A percentile compares a stretch with the other conserved stretches of the same genome.
Conservation (phyloP, 1,140 invertebrate genomes). For the Neodiprion lecontei region DNA sequence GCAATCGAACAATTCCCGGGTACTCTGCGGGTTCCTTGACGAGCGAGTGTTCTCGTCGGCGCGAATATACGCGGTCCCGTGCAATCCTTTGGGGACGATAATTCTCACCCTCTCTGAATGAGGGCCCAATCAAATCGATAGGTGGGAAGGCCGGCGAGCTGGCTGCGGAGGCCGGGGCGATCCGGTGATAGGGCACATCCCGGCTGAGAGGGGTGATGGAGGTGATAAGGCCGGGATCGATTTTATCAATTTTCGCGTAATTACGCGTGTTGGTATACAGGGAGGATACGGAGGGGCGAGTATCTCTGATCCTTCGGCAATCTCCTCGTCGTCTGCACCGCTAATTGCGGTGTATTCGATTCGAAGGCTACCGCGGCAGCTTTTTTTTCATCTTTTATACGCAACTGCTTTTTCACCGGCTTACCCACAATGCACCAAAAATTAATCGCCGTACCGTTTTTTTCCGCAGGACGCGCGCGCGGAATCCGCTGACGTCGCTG, state of each 20-base stretch:
- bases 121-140: slow-evolving; percentile 34
- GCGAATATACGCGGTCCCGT: not conserved
- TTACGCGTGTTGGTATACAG: slow-evolving; percentile 60
- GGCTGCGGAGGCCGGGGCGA: slow-evolving; percentile 33
- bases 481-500: not conserved
- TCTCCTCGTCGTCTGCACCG: no score
- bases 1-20: not conserved
- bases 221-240: slow-evolving; percentile 50
- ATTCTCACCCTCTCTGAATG: slow-evolving; percentile 35
- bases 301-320: no score
- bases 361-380: no score
- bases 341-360: no score
- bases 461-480: no score
- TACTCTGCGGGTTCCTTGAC: not conserved
- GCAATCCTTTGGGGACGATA: slow-evolving; percentile 8
- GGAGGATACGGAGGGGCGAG: slow-evolving; percentile 20
- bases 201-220: slow-evolving; percentile 50
- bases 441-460: no score
- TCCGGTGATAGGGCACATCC: slow-evolving; percentile 58
- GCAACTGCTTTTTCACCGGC: no score
- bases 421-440: no score
- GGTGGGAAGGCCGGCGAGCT: slow-evolving; percentile 33
- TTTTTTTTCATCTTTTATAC: no score
- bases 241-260: slow-evolving; percentile 60
- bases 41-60: not conserved